A percentile compares a stretch with the other conserved stretches of the same genome.
Evolutionary conservation across 1,140 invertebrate species (phyloP).

Genomic region (Drosophila micromelanica): DNA sequence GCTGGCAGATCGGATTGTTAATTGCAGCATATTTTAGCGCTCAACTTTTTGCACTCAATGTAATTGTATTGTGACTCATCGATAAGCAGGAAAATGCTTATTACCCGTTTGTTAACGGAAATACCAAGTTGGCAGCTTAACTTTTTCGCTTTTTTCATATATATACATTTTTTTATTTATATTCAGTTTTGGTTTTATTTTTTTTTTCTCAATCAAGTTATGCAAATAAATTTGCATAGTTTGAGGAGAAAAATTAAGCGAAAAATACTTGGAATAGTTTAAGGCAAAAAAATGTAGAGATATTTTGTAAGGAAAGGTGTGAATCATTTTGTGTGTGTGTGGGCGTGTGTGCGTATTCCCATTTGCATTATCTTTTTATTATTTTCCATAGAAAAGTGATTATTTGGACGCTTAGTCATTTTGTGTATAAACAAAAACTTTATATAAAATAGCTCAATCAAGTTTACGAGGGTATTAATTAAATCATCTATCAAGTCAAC

Average conservation of each 20-base stretch:
- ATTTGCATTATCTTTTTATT: constrained; percentile 39
- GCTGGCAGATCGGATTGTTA: constrained; percentile 16
- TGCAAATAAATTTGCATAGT: constrained; percentile 62
- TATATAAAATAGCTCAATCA: constrained; percentile 20
- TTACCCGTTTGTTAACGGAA: constrained; percentile 46
- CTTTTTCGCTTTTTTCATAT: constrained; percentile 20
- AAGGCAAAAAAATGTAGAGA: constrained; percentile 35
- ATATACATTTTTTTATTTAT: constrained; percentile 18
- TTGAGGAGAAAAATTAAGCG: constrained; percentile 23
- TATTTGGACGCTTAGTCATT: constrained; percentile 39
- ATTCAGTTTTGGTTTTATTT: constrained; percentile 29
- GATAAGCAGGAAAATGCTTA: constrained; percentile 39
- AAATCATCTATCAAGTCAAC: constrained; percentile 32
- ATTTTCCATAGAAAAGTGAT: constrained; percentile 38
- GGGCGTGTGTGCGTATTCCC: neutral
- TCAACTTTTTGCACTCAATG: constrained; percentile 27
- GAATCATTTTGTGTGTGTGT: constrained; percentile 27
- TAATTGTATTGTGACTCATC: constrained; percentile 54
- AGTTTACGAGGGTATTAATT: constrained; percentile 44
- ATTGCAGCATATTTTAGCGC: constrained; percentile 3
- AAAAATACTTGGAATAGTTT: constrained; percentile 29
- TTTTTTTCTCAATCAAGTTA: constrained; percentile 35
- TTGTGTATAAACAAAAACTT: constrained; percentile 22
- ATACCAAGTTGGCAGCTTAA: constrained; percentile 52
- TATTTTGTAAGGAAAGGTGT: constrained; percentile 13